These are phyloP conservation scores for Labeo catla DNA, from an alignment of 2,113 vertebrate genomes.

Conservation along the genomic window DNA sequence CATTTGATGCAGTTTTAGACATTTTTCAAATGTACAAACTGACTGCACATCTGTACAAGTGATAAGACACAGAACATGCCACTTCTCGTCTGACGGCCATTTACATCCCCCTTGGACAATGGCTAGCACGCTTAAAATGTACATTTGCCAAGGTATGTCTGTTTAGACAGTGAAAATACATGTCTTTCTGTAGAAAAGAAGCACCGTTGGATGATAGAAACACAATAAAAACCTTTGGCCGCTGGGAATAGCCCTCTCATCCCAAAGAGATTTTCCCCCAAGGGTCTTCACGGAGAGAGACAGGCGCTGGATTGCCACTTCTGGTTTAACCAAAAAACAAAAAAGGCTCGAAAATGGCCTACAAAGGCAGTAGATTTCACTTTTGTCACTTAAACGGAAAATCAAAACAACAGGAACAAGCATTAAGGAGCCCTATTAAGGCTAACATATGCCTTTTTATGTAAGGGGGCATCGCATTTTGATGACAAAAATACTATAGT, in stretches of 20 bases:
- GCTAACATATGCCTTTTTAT: conserved; percentile 59
- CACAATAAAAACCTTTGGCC: conserved; percentile 57
- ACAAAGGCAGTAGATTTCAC: conserved; percentile 57
- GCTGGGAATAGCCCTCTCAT: conserved; percentile 51
- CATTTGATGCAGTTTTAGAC: conserved; percentile 27
- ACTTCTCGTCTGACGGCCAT: conserved; percentile 44
- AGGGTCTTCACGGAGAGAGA: conserved; percentile 46
- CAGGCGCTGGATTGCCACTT: conserved; percentile 47
- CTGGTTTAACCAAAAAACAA: conserved; percentile 55
- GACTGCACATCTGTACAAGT: conserved; percentile 10
- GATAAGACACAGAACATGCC: conserved; percentile 40
- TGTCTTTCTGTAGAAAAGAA: conserved; percentile 59
- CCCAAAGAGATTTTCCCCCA: conserved; percentile 39
- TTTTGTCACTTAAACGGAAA: conserved; percentile 42
- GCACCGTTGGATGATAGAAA: conserved; percentile 65
- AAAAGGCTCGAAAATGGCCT: conserved; percentile 62
- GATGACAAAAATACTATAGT: conserved; percentile 71
- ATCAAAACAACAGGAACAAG: conserved; percentile 55
- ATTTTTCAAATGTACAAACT: conserved; percentile 32
- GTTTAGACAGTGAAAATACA: conserved; percentile 55
- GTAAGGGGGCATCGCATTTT: conserved; percentile 53
- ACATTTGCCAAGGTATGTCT: conserved; percentile 59
- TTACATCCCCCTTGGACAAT: conserved; percentile 38
- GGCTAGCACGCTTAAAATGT: conserved; percentile 38
- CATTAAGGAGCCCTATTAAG: conserved; percentile 65